Conservation (phyloP, 2,113 vertebrate species). For the Pygoscelis adeliae region DNA sequence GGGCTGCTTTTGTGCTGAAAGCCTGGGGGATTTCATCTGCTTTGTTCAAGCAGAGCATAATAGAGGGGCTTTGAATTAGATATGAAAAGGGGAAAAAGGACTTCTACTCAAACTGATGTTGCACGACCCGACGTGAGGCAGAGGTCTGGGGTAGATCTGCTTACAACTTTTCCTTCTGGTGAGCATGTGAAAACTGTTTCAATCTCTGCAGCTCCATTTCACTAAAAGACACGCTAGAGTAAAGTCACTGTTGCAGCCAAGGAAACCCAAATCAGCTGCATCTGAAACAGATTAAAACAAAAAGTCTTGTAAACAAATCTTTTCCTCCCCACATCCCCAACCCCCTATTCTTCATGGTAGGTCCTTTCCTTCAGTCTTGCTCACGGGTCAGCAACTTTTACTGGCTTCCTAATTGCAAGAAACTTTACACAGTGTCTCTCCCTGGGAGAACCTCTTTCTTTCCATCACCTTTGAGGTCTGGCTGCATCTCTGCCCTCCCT, state of each 20-base stretch:
- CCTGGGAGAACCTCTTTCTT: neutral
- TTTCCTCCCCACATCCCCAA: neutral
- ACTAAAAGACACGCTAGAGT: neutral
- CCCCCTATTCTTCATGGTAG: neutral
- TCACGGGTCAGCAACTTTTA: neutral
- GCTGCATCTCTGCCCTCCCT: neutral
- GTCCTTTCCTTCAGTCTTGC: neutral
- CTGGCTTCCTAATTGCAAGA: neutral
- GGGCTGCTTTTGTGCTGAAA: neutral
- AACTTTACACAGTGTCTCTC: neutral
- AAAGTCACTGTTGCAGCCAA: neutral
- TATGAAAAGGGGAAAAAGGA: neutral
- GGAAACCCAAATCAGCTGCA: neutral
- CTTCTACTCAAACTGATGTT: neutral
- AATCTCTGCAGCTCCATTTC: neutral
- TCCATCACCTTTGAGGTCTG: neutral
- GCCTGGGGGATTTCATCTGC: neutral
- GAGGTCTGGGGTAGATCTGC: neutral
- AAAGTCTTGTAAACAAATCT: neutral
- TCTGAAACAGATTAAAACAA: neutral
- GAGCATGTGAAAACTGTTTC: neutral
- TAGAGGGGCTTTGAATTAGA: neutral
- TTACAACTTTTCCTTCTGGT: neutral
- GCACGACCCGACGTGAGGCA: rapidly evolving
- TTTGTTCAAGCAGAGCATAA: neutral